Evolutionary conservation across 2,797 vertebrate species (phyloP), one percentile per base, ranked within the genome.

Genomic region (Sebastes minor): DNA sequence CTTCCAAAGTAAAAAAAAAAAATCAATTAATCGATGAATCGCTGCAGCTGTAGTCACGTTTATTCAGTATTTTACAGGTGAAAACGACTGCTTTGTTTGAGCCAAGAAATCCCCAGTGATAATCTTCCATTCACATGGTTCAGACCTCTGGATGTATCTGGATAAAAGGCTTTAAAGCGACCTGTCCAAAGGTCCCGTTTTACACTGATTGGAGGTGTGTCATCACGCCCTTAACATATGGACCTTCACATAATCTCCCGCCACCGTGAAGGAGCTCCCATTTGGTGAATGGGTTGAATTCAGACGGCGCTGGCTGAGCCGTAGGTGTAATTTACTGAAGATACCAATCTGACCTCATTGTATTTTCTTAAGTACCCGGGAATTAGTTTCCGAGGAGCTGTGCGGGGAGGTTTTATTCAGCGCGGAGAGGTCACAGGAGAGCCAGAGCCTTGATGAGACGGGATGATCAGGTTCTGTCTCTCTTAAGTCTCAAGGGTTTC

Each of bases 391-490:
- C 4, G 73, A 87, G 88, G 83, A 86, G 82, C 84, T 4, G 82
- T 13, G 72, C 74, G 52, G 81, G 71, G 81, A 83, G 84, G 68
- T 88, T 86, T 91, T 86, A 81, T 90, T 79, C 82, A 71, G 83
- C 56, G 63, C 49, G 74, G 80, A 77, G 60, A 88, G 91, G 91
- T 93, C 89, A 89, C 80, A 79, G 88, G 90, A 91, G 91, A 92
- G 84, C 84, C 82, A 0, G 80, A 78, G 87, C 84, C 88, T 91
- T 92, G 92, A 93, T 92, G 90, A 94, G 90, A 87, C 79, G 18
- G 91, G 90, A 94, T 92, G 92, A 94, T 94, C 93, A 87, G 91
- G 89, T 88, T 90, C 89, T 78, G 64, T 89, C 89, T 91, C 84
- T 87, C 85, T 88, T 86, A 81, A 85, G 89, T 91, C 95, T 95